Evolutionary conservation across 2,888 invertebrate species (phyloP), one percentile per base, ranked within the genome.

Genomic region (Cryptus armator): DNA sequence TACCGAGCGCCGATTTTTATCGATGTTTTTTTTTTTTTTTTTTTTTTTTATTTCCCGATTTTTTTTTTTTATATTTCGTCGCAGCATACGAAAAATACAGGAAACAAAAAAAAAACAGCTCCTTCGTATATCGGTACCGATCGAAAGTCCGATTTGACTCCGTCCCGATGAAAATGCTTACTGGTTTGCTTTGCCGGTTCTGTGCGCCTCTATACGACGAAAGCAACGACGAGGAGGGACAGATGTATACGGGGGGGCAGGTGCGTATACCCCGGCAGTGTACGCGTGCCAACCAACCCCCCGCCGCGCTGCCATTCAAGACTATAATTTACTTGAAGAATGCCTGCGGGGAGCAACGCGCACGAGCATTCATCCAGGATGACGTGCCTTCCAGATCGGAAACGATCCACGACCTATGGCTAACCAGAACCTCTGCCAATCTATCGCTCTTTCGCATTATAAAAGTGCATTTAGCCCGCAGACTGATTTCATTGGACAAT

Each of bases 261-360:
- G 93, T 93, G 85, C 81, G 93, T 92, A 93, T 37, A 37, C 89
- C 89, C 89, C 88, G 80, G 71, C 82, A 87, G 87, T 89, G 90
- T 90, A 89, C 93, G 93, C 93, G 93, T 93, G 93, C 93, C 93
- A 91, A 91, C 91, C 93, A 92, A 92, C 93, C 93, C 93, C 93
- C 93, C 90, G 90, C 90, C 90, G 93, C 84, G 92, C 86, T 85
- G 90, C 92, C 93, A 93, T 93, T 93, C 93, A 93, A 93, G 92
- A 93, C 93, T 93, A 93, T 93, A 93, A 93, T 93, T 93, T 93
- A 93, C 93, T 93, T 92, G 92, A 93, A 93, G 93, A 93, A 93
- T 93, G 91, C 92, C 91, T 90, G 83, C 86, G 86, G 81, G 80
- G 75, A 83, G 70, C 51, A 78, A 51, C 70, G 70, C 53, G 77